A percentile compares a stretch with the other conserved stretches of the same genome.
Evolutionary conservation across 2,888 invertebrate species (phyloP).

Genomic region (Gonocerus acuteangulatus): DNA sequence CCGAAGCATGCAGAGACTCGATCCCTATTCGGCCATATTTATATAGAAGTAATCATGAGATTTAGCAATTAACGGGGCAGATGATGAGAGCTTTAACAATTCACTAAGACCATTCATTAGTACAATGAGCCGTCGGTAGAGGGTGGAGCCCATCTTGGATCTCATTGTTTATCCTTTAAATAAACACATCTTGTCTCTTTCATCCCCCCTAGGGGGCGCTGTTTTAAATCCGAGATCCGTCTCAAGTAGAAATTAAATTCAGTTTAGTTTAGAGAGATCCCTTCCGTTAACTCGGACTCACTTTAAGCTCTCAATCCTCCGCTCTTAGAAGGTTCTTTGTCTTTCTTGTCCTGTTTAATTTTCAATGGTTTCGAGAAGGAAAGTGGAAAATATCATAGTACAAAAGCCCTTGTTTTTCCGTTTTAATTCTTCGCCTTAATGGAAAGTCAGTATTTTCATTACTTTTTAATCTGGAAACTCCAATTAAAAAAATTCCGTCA

Average conservation of each 20-base stretch:
- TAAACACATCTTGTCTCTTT: constrained; percentile 14
- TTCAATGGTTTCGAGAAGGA: too few relatives aligned
- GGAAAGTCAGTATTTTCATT: too few relatives aligned
- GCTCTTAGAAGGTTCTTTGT: background rate
- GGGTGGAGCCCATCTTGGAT: background rate
- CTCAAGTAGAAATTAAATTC: constrained; percentile 15
- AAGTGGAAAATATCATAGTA: too few relatives aligned
- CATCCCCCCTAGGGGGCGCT: background rate
- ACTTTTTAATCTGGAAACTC: too few relatives aligned
- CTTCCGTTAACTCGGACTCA: constrained; percentile 9
- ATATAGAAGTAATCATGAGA: constrained; percentile 15
- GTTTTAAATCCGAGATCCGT: background rate
- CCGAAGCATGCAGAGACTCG: background rate
- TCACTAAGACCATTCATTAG: background rate
- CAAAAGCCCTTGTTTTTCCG: too few relatives aligned
- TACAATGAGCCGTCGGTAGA: background rate
- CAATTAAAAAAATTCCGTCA: too few relatives aligned
- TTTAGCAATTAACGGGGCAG: constrained; percentile 15
- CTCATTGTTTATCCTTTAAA: constrained; percentile 14
- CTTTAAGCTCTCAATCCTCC: background rate
- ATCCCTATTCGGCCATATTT: background rate
- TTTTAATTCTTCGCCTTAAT: too few relatives aligned
- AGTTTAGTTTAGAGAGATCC: constrained; percentile 5
- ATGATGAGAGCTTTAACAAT: constrained; percentile 11
- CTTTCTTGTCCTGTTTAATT: background rate